Base-by-base conservation (phyloP, 2,888 invertebrate genomes). In the Sylvicola cinctus region DNA sequence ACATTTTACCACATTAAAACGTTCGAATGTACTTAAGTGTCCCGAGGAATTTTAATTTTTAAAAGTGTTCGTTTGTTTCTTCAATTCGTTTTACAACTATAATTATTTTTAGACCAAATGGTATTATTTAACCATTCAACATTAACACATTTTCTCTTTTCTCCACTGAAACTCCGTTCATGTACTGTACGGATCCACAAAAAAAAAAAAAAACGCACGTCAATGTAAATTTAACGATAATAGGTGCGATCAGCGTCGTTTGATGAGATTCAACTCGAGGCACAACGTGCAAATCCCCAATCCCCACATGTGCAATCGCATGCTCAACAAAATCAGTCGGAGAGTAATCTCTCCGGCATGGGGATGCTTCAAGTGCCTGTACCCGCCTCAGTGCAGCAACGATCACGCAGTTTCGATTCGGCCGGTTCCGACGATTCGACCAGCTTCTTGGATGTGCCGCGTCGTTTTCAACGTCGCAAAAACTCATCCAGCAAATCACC, bases 211-310 rank as follows among this genome's bases (percentile, higher is more conserved):
- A n/a, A 8, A 20, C 20, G 20, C 20, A 20, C 20, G 20, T 6
- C 20, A 8, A 6, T 20, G 5, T 20, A 20, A 4, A 20, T 8
- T 8, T 6, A 20, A 20, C 20, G 5, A 20, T 20, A 13, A 15
- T 29, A 70, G 69, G 76, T 85, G 47, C 77, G 85, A 46, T 84
- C 84, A 41, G 83, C 83, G 41, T 83, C 84, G 42, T 85, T 85
- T 63, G 85, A 85, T 62, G 84, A 85, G 63, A 84, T 83, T 54
- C 79, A 83, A 54, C 53, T 81, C 54, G 79, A 76, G 50, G 70
- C 76, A 35, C 74, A 75, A 47, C 70, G 78, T 37, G 55, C 40
- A 48, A 37, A 41, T 39, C 43, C 42, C 36, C 37, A 40, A 26
- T 35, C 41, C 7, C 45, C 46, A 38, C 36, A 30, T 4, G 30